A percentile compares a stretch with the other conserved stretches of the same genome.
Conservation (phyloP, 2,888 invertebrate genomes). For the Dendrolimus pini region DNA sequence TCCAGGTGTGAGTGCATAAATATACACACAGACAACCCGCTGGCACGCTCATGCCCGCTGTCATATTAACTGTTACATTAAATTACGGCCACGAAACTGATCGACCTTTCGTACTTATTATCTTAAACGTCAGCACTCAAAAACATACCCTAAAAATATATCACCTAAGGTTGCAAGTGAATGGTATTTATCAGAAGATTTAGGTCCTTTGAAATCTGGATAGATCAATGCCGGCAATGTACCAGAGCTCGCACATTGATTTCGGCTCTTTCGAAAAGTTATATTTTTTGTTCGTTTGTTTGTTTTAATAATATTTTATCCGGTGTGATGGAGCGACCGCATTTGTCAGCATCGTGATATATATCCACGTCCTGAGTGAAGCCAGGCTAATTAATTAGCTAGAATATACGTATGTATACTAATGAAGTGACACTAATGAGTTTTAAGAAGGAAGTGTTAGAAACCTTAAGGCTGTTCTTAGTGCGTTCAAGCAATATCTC, state of each 20-base stretch:
- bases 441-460: neutral
- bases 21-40: conserved; percentile 70
- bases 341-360: conserved; percentile 72
- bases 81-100: conserved; percentile 68
- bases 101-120: conserved; percentile 58
- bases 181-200: too few relatives aligned
- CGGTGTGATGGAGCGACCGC: conserved; percentile 70
- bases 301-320: conserved; percentile 77
- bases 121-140: conserved; percentile 24
- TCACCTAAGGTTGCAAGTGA: conserved; percentile 5
- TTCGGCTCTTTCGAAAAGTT: conserved; percentile 72
- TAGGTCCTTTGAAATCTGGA: conserved; percentile 25
- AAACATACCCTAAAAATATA: conserved; percentile 16
- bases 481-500: neutral
- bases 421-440: conserved; percentile 35
- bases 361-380: conserved; percentile 54
- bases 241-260: conserved; percentile 72
- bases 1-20: conserved; percentile 76
- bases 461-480: neutral
- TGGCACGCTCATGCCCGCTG: conserved; percentile 72
- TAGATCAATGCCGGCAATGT: conserved; percentile 39
- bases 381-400: conserved; percentile 65
- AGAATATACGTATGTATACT: conserved; percentile 47
- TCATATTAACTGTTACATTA: conserved; percentile 77
- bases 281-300: conserved; percentile 73